phyloP scores from a whole-genome alignment of 2,888 invertebrate genomes.

The Ennomos quercinarius region DNA sequence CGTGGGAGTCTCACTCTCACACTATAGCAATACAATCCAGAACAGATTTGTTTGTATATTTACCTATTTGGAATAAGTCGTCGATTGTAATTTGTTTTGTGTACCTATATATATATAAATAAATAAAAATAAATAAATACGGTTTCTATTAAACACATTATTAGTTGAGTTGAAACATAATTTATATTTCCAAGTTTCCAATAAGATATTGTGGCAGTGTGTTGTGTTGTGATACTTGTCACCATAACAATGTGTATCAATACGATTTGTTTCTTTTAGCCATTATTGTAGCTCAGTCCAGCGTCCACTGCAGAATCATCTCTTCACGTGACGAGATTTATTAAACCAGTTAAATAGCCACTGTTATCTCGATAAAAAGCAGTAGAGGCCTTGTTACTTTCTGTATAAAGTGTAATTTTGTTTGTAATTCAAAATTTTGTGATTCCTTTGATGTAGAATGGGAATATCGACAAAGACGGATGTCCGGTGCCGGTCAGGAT shows the following conservation, averaged over 20 bases:
- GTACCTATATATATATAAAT: too few species aligned
- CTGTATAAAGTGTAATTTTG: conserved; percentile 69
- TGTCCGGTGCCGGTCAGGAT: conserved; percentile 85
- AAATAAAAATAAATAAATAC: too few species aligned
- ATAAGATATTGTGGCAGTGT: too few species aligned
- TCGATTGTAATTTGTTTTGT: too few species aligned
- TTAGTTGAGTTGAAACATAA: too few species aligned
- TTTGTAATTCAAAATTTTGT: conserved; percentile 55
- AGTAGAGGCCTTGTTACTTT: conserved; percentile 46
- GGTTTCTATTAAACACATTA: too few species aligned
- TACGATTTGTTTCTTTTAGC: conserved; percentile 64
- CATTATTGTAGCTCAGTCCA: conserved; percentile 63
- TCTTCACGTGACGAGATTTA: conserved; percentile 73
- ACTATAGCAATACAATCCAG: too few species aligned
- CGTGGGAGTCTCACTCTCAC: too few species aligned
- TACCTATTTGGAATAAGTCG: too few species aligned
- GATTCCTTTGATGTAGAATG: conserved; percentile 82
- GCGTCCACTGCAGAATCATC: conserved; percentile 74
- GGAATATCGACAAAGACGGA: conserved; percentile 85
- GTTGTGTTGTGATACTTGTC: too few species aligned
- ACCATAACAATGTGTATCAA: background rate
- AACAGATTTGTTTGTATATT: too few species aligned
- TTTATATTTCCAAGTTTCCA: too few species aligned
- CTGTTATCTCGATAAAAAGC: conserved; percentile 40
- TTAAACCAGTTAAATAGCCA: conserved; percentile 65